Base-by-base conservation (phyloP, 1,140 invertebrate species). In the Cydia strobilella region DNA sequence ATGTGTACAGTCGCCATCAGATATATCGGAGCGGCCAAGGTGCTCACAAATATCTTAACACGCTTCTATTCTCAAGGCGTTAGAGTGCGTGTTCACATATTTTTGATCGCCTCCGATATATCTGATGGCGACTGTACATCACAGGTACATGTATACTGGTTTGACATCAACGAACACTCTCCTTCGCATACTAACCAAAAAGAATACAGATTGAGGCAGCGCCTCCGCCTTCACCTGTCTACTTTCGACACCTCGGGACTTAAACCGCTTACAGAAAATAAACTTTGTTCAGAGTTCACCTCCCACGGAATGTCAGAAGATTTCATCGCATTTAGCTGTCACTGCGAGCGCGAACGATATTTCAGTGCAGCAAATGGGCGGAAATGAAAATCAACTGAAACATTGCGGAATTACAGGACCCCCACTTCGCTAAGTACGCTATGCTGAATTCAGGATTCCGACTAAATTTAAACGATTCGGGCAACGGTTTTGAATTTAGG, bases 241-340 rank as follows among this genome's bases (percentile, higher is more conserved):
- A 75, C 80, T 84, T 83, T 81, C 74, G 75, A 75, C 77, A 75
- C 73, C 80, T 77, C 75, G 79, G 25, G 75, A 75, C 76, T 82
- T 85, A 86, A 85, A 82, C 81, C 80, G 78, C 81, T 85, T 83
- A 85, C 76, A 80, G 74, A 80, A 82, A 79, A 84, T 82, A 82
- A 80, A 80, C 75, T 77, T 81, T 80, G 76, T 84, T 81, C 80
- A 79, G n/a, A 12, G 25, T n/a, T 15, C 59, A 63, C 10, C 59
- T n/a, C 48, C 48, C 48, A 31, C 63, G 63, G 25, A 27, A 69
- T 39, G 65, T 69, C 65, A 18, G 65, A 39, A 45, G 31, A 69
- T 69, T 42, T 35, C 31, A 39, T 69, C 42, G 31, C 31, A 42
- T 69, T 69, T 69, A 69, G n/a, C 65, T 69, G 65, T 69, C 65